These are phyloP conservation scores for Ganaspis sp. DNA, from an alignment of 1,140 invertebrate genomes.

Conservation along the genomic window DNA sequence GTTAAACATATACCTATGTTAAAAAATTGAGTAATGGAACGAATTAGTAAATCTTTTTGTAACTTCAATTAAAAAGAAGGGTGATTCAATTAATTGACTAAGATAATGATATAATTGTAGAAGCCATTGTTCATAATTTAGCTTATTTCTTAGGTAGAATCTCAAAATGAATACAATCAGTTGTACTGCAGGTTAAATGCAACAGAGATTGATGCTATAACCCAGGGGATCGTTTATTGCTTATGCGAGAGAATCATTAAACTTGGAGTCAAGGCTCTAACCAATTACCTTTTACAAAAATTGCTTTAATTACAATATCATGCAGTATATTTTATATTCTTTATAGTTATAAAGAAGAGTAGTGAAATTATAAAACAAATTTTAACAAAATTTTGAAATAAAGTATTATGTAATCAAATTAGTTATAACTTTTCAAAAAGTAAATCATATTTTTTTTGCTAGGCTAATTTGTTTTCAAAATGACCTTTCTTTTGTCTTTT, in stretches of 20 bases:
- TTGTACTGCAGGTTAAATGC: not conserved
- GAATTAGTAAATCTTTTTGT: not conserved
- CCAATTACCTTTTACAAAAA: constrained; percentile 15
- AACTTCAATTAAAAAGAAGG: not conserved
- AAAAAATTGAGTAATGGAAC: too few species aligned
- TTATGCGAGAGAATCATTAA: constrained; percentile 32
- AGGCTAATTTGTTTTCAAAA: too few species aligned
- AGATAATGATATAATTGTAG: not conserved
- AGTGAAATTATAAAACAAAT: too few species aligned
- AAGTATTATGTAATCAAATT: too few species aligned
- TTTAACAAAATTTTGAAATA: too few species aligned
- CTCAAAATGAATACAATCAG: not conserved
- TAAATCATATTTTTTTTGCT: too few species aligned
- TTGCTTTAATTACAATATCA: constrained; percentile 33
- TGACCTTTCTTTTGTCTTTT: too few species aligned
- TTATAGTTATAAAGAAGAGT: too few species aligned
- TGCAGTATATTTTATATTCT: not conserved
- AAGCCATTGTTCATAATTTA: not conserved
- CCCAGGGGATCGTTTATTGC: not conserved
- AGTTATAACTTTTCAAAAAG: too few species aligned
- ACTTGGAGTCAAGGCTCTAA: constrained; percentile 41
- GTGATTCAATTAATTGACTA: not conserved
- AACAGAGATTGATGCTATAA: not conserved
- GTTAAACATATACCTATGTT: too few species aligned
- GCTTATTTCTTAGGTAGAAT: not conserved